A percentile compares a stretch with the other conserved stretches of the same genome.
Conservation (phyloP, 2,113 vertebrate genomes). For the Fregetta grallaria region DNA sequence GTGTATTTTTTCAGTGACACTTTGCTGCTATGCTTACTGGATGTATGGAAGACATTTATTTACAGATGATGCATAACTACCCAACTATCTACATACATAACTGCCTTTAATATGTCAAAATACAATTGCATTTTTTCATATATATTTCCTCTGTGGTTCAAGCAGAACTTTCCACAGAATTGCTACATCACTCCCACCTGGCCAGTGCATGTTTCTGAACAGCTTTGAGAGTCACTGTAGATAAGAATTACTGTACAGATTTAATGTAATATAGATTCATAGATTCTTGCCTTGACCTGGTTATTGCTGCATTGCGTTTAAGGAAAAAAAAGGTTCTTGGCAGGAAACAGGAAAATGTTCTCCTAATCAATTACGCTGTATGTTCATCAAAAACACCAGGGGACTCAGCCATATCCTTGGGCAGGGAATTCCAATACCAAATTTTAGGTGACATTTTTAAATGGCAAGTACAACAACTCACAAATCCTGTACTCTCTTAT, state of each 20-base stretch:
- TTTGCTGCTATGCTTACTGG: not conserved
- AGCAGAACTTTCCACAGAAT: not conserved
- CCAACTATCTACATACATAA: not conserved
- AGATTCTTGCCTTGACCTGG: not conserved
- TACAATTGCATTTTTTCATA: not conserved
- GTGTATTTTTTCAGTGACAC: conserved; percentile 26
- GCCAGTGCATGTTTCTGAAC: not conserved
- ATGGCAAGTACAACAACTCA: not conserved
- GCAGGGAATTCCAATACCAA: not conserved
- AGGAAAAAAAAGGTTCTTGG: not conserved
- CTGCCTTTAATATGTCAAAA: not conserved
- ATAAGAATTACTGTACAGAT: not conserved
- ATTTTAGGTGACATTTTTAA: conserved; percentile 15
- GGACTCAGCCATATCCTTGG: not conserved
- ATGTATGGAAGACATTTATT: conserved; percentile 27
- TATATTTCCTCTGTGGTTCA: not conserved
- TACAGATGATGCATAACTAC: not conserved
- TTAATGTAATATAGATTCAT: not conserved
- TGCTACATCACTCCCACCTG: not conserved
- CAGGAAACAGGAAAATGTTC: not conserved
- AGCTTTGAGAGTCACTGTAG: not conserved
- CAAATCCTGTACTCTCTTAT: not conserved
- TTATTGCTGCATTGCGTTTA: not conserved
- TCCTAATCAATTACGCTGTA: not conserved
- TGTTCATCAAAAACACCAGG: conserved; percentile 16